Evolutionary conservation across 2,888 invertebrate genomes (phyloP).

Genomic region (Acanthosoma haemorrhoidale): DNA sequence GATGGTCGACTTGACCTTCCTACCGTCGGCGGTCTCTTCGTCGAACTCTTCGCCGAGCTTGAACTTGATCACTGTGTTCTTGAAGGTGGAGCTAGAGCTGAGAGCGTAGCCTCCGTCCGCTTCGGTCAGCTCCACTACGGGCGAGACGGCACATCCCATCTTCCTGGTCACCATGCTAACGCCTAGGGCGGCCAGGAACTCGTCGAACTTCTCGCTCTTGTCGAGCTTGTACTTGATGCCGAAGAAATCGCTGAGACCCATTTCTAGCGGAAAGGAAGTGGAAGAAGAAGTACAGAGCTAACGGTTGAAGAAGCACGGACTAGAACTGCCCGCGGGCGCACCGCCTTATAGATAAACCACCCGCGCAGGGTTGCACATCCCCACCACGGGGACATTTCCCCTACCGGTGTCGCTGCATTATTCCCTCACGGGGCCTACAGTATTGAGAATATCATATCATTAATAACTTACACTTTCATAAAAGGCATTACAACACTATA

Average conservation of each 20-base stretch:
- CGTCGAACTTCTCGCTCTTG: conserved; percentile 79
- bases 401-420: not conserved
- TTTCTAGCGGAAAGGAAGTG: no score
- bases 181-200: conserved; percentile 82
- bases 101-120: conserved; percentile 65
- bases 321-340: not conserved
- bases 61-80: conserved; percentile 76
- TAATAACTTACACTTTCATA: no score
- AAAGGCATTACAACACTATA: no score
- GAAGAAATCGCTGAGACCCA: conserved; percentile 32
- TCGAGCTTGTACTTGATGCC: conserved; percentile 66
- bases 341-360: not conserved
- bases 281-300: no score
- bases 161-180: conserved; percentile 83
- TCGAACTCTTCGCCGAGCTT: conserved; percentile 82
- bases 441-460: no score
- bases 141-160: conserved; percentile 77
- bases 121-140: conserved; percentile 72
- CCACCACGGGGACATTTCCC: not conserved
- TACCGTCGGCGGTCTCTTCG: conserved; percentile 84
- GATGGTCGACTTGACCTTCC: conserved; percentile 68
- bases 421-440: no score
- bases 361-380: not conserved
- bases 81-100: conserved; percentile 82
- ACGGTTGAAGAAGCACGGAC: not conserved